These are phyloP conservation scores for Drosophila saltans DNA, from an alignment of 1,140 invertebrate species.

Conservation along the genomic window DNA sequence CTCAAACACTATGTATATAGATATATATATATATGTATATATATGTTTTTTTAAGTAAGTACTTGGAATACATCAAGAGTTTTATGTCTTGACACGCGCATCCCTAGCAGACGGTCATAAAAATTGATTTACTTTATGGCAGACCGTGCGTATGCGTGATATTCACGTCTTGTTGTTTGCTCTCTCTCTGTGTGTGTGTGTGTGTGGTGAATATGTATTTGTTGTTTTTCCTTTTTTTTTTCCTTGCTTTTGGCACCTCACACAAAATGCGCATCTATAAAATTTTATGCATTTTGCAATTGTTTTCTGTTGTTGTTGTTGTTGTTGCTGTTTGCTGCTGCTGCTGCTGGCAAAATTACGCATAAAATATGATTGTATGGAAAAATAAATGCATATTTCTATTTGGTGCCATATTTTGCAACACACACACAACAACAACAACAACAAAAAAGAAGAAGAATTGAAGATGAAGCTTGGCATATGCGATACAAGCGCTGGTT, in stretches of 20 bases:
- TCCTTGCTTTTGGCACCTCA: conserved; percentile 4
- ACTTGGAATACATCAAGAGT: conserved; percentile 18
- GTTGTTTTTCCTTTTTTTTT: neutral
- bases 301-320: conserved; percentile 19
- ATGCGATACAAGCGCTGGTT: conserved; percentile 54
- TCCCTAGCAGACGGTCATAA: conserved; percentile 52
- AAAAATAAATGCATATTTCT: conserved; percentile 71
- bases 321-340: conserved; percentile 13
- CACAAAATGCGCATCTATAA: conserved; percentile 66
- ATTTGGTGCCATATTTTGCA: conserved; percentile 59
- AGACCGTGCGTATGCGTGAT: conserved; percentile 74
- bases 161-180: conserved; percentile 12
- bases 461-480: conserved; percentile 37
- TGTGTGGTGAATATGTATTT: neutral
- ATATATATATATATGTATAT: no score
- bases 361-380: conserved; percentile 72
- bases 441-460: conserved; percentile 1
- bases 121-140: conserved; percentile 66
- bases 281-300: conserved; percentile 73
- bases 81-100: conserved; percentile 38
- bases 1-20: no score
- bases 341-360: conserved; percentile 47
- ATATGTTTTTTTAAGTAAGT: neutral
- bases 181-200: neutral
- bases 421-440: conserved; percentile 31